Percentiles rank a stretch among this genome's conserved stretches.
phyloP scores from a whole-genome alignment of 2,888 invertebrate species.

The Drosophila vallismaia region DNA sequence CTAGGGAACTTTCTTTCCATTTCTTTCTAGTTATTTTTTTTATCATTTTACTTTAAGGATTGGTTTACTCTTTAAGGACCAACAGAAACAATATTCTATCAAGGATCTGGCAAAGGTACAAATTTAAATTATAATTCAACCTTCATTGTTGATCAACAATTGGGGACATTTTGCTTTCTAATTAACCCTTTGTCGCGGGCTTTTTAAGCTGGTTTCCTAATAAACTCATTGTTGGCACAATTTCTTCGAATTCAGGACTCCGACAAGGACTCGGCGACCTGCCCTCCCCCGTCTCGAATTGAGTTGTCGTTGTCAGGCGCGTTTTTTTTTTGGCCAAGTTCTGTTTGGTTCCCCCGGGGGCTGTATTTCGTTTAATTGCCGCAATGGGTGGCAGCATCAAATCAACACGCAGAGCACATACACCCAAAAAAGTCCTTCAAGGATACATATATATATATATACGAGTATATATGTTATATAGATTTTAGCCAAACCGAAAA shows the following conservation, averaged over 20 bases:
- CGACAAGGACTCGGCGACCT: not conserved
- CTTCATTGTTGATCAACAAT: not conserved
- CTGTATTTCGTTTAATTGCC: constrained; percentile 62
- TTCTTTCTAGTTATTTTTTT: too few species aligned
- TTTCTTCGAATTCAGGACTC: not conserved
- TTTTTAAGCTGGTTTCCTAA: constrained; percentile 2
- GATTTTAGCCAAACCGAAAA: not conserved
- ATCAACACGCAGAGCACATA: constrained; percentile 67
- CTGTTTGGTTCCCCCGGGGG: constrained; percentile 15
- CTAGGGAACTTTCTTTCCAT: too few species aligned
- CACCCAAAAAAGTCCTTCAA: constrained; percentile 3
- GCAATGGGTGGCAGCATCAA: constrained; percentile 49
- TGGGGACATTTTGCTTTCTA: constrained; percentile 3
- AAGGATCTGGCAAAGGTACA: not conserved
- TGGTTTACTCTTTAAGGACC: too few species aligned
- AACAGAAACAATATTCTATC: too few species aligned
- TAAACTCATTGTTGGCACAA: constrained; percentile 3
- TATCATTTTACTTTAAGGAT: too few species aligned
- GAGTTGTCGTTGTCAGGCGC: constrained; percentile 20
- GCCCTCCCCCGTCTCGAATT: not conserved
- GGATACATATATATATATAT: not conserved
- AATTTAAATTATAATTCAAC: not conserved
- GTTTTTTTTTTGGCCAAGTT: constrained; percentile 1
- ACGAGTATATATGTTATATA: not conserved
- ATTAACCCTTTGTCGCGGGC: constrained; percentile 9